Conservation (phyloP, 2,113 vertebrate species). For the Nothocercus nigrocapillus region DNA sequence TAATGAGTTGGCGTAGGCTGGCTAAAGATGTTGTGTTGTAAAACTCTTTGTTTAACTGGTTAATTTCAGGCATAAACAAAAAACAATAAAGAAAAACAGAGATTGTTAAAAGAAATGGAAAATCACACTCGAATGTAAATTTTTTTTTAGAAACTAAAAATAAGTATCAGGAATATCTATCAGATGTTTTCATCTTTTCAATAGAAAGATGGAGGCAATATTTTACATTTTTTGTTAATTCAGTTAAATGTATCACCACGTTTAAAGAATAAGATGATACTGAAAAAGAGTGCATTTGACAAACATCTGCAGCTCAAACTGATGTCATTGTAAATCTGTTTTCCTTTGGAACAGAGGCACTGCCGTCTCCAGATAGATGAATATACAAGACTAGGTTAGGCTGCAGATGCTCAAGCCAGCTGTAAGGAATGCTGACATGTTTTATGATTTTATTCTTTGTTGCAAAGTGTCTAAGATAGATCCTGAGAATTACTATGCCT, state of each 20-base stretch:
- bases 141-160: background rate
- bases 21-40: background rate
- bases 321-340: background rate
- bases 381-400: background rate
- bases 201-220: background rate
- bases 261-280: background rate
- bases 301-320: background rate
- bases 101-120: background rate
- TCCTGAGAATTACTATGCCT: background rate
- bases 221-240: background rate
- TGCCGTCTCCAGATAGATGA: background rate
- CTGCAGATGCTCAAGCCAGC: background rate
- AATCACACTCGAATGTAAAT: background rate
- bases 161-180: background rate
- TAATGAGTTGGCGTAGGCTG: background rate
- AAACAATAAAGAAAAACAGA: background rate
- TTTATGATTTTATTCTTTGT: background rate
- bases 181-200: background rate
- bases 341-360: background rate
- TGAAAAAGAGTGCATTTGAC: background rate
- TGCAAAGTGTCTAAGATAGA: background rate
- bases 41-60: background rate
- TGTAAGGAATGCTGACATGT: background rate
- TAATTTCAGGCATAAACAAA: background rate
- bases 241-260: background rate